Conservation (phyloP, 2,113 vertebrate species). For the Macquaria australasica region DNA sequence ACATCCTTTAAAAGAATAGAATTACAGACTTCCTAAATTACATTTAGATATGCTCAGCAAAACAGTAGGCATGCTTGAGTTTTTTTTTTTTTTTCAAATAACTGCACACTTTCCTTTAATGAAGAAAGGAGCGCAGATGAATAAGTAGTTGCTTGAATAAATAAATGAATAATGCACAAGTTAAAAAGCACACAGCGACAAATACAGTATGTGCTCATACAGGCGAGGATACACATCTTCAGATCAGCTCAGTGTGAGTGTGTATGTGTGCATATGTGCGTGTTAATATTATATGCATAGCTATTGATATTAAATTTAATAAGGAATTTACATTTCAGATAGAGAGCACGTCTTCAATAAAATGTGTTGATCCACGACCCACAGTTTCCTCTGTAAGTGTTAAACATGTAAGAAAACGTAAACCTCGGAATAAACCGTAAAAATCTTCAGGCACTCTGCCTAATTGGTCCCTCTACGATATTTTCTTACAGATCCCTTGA, state of each 20-base stretch:
- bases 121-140: slow-evolving; percentile 28
- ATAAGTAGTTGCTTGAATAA: slow-evolving; percentile 71
- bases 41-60: slow-evolving; percentile 49
- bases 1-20: slow-evolving; percentile 21
- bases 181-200: slow-evolving; percentile 64
- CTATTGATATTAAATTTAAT: slow-evolving; percentile 68
- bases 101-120: slow-evolving; percentile 54
- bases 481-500: slow-evolving; percentile 86
- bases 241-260: slow-evolving; percentile 4
- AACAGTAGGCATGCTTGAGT: slow-evolving; percentile 31
- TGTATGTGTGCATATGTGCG: slow-evolving; percentile 21
- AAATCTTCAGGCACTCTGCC: slow-evolving; percentile 79
- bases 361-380: slow-evolving; percentile 71
- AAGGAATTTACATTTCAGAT: slow-evolving; percentile 73
- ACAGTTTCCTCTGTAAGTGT: slow-evolving; percentile 54
- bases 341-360: slow-evolving; percentile 55
- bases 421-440: slow-evolving; percentile 63
- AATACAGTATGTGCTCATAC: slow-evolving; percentile 43
- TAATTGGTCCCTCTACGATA: slow-evolving; percentile 88
- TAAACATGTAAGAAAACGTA: slow-evolving; percentile 60
- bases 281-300: slow-evolving; percentile 53
- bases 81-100: slow-evolving; percentile 18
- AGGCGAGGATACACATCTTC: neutral
- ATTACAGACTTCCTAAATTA: slow-evolving; percentile 52
- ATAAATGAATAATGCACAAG: slow-evolving; percentile 69